Conservation (phyloP, 2,888 invertebrate species). For the Bugulina stolonifera region DNA sequence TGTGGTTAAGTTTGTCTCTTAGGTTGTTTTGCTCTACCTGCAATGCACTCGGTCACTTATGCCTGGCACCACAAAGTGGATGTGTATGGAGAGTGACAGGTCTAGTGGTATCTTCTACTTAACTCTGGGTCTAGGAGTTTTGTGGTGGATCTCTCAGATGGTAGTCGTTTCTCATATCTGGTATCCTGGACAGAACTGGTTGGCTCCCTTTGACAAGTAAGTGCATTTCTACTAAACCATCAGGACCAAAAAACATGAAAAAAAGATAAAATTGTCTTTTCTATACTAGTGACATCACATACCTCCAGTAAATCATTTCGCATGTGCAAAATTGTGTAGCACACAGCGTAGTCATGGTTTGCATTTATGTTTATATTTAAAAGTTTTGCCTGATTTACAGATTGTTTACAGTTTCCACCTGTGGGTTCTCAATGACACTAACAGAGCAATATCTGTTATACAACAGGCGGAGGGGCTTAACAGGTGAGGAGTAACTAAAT, state of each 20-base stretch:
- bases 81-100: constrained; percentile 33
- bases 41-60: constrained; percentile 36
- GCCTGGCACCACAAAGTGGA: constrained; percentile 34
- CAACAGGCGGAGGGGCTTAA: constrained; percentile 76
- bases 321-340: too few relatives aligned
- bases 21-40: constrained; percentile 33
- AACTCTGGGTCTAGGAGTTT: constrained; percentile 31
- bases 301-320: too few relatives aligned
- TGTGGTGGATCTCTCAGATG: constrained; percentile 43
- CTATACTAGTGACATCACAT: too few relatives aligned
- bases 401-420: constrained; percentile 81
- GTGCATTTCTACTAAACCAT: too few relatives aligned
- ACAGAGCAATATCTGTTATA: constrained; percentile 92
- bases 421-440: constrained; percentile 82
- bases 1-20: too few relatives aligned
- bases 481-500: too few relatives aligned
- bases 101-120: constrained; percentile 28
- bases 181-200: constrained; percentile 40
- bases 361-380: neutral
- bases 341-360: too few relatives aligned
- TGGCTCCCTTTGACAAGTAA: constrained; percentile 44
- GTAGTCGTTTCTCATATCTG: constrained; percentile 46
- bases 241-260: too few relatives aligned
- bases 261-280: too few relatives aligned
- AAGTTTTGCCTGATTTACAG: constrained; percentile 42